Conservation (phyloP, 37 sponge, comb jelly and placozoan species). For the Agelas oroides region DNA sequence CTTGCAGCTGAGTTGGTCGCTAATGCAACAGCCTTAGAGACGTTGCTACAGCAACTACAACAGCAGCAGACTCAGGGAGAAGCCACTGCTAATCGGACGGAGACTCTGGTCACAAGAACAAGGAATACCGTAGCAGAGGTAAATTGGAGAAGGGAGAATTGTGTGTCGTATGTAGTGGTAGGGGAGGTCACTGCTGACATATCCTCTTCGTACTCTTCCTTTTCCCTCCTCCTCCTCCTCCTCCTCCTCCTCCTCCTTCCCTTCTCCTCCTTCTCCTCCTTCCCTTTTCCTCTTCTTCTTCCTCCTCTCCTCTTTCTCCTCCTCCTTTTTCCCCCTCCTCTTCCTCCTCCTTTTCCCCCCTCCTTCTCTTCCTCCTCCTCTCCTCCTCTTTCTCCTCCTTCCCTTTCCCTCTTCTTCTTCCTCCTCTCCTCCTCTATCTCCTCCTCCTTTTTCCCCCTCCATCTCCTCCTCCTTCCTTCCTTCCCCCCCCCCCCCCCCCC, state of each 20-base stretch:
- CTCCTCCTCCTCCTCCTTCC: background rate
- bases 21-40: background rate
- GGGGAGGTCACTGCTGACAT: background rate
- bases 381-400: too few relatives aligned
- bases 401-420: constrained; percentile 11
- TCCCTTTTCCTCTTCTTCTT: background rate
- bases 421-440: constrained; percentile 1
- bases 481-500: constrained; percentile 5
- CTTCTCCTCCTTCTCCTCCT: background rate
- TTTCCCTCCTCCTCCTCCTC: background rate
- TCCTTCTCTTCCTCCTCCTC: too few relatives aligned
- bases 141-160: background rate
- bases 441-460: background rate
- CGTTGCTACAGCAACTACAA: background rate
- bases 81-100: background rate
- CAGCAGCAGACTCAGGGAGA: background rate
- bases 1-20: background rate
- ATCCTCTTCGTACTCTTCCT: background rate
- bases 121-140: background rate
- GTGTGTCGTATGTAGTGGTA: too few relatives aligned
- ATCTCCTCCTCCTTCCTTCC: background rate
- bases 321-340: background rate
- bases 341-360: background rate
- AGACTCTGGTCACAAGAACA: background rate
- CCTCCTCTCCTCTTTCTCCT: constrained; percentile 1